These are phyloP conservation scores for Grammomys surdaster DNA, from an alignment of 2,113 vertebrate species.

Conservation along the genomic window DNA sequence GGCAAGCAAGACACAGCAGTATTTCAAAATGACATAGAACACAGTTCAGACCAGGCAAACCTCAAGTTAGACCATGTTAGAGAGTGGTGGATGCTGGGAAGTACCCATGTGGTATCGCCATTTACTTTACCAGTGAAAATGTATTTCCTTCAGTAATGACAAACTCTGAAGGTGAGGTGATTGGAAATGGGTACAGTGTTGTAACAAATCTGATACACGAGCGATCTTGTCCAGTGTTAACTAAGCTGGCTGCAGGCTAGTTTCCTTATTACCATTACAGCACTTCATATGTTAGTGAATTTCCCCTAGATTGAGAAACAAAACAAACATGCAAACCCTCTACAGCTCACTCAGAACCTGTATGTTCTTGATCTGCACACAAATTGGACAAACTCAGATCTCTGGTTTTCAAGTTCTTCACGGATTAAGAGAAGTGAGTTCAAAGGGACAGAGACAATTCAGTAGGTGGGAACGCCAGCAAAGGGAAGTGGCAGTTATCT, in stretches of 20 bases:
- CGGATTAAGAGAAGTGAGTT: not conserved
- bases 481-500: not conserved
- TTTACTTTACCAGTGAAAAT: constrained; percentile 37
- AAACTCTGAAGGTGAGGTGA: not conserved
- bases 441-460: not conserved
- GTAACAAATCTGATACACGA: not conserved
- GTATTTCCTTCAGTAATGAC: not conserved
- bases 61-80: not conserved
- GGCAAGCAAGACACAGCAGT: not conserved
- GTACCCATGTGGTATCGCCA: not conserved
- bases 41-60: not conserved
- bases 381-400: not conserved
- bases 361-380: not conserved
- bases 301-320: not conserved
- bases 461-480: not conserved
- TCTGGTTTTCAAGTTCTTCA: not conserved
- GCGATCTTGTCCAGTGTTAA: not conserved
- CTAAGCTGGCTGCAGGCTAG: not conserved
- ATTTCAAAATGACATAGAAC: not conserved
- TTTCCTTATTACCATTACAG: not conserved
- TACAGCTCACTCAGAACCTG: not conserved
- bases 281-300: not conserved
- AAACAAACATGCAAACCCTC: not conserved
- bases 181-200: not conserved
- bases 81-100: not conserved